These are phyloP conservation scores for Sinocyclocheilus anophthalmus DNA, from an alignment of 2,113 vertebrate species.

Conservation along the genomic window DNA sequence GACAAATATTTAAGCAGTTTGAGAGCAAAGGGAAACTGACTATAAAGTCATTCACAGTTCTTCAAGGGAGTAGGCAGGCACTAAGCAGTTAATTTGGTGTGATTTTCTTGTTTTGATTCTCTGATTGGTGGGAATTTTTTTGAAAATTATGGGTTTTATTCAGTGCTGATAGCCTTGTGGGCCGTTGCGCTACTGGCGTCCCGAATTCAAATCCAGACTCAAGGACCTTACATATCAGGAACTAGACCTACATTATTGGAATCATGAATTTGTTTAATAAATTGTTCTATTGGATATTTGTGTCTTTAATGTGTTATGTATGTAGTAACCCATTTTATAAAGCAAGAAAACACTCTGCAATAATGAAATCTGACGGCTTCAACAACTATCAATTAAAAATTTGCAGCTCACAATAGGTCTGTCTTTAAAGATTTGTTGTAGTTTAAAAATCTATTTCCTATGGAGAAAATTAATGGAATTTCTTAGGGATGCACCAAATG, in stretches of 20 bases:
- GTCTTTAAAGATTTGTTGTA: background rate
- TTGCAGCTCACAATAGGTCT: background rate
- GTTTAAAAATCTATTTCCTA: background rate
- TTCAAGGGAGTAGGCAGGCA: background rate
- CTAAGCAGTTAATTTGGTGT: background rate
- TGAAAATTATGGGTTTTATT: background rate
- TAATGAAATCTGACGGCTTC: background rate
- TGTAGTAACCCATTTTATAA: background rate
- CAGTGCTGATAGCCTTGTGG: too few relatives aligned
- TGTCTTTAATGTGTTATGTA: background rate
- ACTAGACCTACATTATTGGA: background rate
- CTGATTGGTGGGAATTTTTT: background rate
- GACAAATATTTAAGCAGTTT: background rate
- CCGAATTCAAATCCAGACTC: too few relatives aligned
- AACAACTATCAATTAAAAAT: background rate
- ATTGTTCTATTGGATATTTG: background rate
- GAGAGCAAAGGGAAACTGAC: background rate
- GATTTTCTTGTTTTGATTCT: background rate
- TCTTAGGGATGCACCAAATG: too few relatives aligned
- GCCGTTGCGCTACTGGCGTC: too few relatives aligned
- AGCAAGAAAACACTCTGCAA: background rate
- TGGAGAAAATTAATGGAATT: background rate
- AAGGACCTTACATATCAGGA: background rate
- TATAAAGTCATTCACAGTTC: background rate
- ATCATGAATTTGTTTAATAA: background rate